Conservation (phyloP, 2,888 invertebrate genomes). For the Oxytorus armatus region DNA sequence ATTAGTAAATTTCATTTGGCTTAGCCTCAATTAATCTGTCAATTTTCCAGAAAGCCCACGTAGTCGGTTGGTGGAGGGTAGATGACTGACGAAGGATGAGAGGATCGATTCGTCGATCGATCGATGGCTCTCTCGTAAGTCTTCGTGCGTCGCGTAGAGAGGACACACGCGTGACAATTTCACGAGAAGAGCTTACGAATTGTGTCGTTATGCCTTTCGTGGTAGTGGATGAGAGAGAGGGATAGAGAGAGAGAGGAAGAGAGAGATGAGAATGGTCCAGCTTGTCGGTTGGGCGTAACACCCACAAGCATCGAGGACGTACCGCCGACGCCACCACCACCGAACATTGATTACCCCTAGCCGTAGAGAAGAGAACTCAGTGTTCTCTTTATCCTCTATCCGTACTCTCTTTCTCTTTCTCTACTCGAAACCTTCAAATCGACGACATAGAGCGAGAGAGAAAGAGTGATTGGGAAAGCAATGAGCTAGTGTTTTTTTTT, state of each 20-base stretch:
- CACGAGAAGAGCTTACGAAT: constrained; percentile 24
- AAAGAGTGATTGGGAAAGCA: constrained; percentile 45
- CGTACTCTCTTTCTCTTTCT: constrained; percentile 12
- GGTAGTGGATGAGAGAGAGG: background rate
- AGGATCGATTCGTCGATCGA: background rate
- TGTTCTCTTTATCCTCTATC: constrained; percentile 22
- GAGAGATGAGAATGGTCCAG: constrained; percentile 19
- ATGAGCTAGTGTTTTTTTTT: constrained; percentile 4
- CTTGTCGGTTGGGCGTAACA: constrained; percentile 46
- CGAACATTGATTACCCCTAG: constrained; percentile 66
- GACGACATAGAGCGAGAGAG: constrained; percentile 15
- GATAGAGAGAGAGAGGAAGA: background rate
- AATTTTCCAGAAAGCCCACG: too few species aligned
- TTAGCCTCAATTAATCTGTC: too few species aligned
- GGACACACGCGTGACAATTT: constrained; percentile 42
- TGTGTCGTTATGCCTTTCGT: constrained; percentile 39
- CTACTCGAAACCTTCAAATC: constrained; percentile 19
- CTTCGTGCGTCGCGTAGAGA: background rate
- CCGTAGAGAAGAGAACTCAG: constrained; percentile 46
- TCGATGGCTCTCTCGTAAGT: background rate
- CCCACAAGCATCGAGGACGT: constrained; percentile 53
- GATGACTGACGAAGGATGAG: too few species aligned
- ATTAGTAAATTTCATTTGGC: too few species aligned
- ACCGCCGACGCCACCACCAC: constrained; percentile 47
- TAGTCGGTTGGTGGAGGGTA: too few species aligned